These are phyloP conservation scores for Pogonomyrmex barbatus DNA, from an alignment of 1,140 invertebrate species.

Conservation along the genomic window DNA sequence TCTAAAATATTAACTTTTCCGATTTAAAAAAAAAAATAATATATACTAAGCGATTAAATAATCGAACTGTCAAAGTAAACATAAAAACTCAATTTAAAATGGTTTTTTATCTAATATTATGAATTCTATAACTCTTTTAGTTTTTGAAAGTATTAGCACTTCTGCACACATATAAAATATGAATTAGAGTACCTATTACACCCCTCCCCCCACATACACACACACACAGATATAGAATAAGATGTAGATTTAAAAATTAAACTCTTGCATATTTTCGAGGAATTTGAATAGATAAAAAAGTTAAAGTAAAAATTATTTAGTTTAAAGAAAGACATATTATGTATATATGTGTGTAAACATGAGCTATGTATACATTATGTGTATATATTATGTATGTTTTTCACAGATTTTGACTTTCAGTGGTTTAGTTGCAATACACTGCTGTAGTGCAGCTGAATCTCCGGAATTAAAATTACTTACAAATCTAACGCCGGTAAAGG, in stretches of 20 bases:
- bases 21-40: neutral
- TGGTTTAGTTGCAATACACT: constrained; percentile 59
- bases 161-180: no score
- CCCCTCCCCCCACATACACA: no score
- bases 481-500: constrained; percentile 65
- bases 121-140: neutral
- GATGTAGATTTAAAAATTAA: no score
- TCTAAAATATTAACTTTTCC: neutral
- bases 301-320: no score
- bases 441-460: constrained; percentile 61
- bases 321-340: neutral
- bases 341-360: neutral
- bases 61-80: neutral
- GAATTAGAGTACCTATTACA: no score
- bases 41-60: neutral
- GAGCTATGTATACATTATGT: neutral
- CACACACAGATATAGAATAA: no score
- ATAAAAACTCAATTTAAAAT: constrained; percentile 2
- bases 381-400: neutral
- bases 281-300: no score
- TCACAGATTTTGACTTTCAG: constrained; percentile 65
- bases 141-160: neutral
- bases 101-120: neutral
- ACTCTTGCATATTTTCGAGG: no score
- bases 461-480: constrained; percentile 58